Percentiles rank a stretch among this genome's conserved stretches.
Evolutionary conservation across 2,113 vertebrate species (phyloP).

Genomic region (Neoarius graeffei): DNA sequence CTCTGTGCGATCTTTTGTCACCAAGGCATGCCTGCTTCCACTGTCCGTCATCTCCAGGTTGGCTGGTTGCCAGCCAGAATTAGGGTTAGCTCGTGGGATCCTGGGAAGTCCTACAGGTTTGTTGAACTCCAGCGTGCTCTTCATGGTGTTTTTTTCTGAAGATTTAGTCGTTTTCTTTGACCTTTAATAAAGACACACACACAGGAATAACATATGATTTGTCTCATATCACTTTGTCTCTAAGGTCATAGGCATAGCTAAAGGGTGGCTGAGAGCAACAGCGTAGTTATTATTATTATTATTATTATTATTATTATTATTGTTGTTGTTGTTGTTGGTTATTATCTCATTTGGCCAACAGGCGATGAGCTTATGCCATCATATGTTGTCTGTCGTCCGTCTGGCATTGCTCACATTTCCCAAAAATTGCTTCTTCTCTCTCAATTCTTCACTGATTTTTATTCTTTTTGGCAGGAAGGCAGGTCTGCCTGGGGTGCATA

Average conservation of each 20-base stretch:
- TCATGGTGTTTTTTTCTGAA: background rate
- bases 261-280: background rate
- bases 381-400: no score
- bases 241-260: background rate
- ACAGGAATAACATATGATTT: background rate
- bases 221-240: background rate
- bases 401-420: no score
- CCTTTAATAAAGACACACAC: constrained; percentile 34
- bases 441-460: no score
- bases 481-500: no score
- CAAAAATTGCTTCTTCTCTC: no score
- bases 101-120: constrained; percentile 50
- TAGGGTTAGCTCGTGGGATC: constrained; percentile 69
- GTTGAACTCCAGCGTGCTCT: constrained; percentile 22
- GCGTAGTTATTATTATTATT: background rate
- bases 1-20: constrained; percentile 8
- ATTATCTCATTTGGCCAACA: no score
- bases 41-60: constrained; percentile 59
- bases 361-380: no score
- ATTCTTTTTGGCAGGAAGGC: no score
- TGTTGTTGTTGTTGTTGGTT: no score
- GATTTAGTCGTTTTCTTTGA: constrained; percentile 46
- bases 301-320: no score
- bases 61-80: constrained; percentile 51
- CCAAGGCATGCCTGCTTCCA: constrained; percentile 57